Evolutionary conservation across 2,888 invertebrate species (phyloP).

Genomic region (Heliconius hortense): DNA sequence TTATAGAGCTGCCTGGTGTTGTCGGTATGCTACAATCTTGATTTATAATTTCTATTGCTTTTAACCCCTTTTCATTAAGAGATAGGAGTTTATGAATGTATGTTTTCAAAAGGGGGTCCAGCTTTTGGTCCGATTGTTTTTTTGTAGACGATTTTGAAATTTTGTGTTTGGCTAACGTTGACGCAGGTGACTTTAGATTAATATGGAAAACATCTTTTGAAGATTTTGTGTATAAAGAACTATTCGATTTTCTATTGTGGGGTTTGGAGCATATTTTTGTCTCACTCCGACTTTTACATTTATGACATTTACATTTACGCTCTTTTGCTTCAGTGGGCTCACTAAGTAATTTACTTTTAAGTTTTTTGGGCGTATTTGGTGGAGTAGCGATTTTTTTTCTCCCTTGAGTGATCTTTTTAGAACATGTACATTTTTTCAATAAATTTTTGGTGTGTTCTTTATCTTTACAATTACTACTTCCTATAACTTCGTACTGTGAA

Average conservation of each 20-base stretch:
- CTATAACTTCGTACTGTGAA: constrained; percentile 42
- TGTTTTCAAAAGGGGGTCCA: constrained; percentile 66
- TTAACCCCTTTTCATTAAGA: constrained; percentile 66
- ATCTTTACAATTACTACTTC: constrained; percentile 43
- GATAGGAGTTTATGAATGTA: constrained; percentile 69
- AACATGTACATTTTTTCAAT: constrained; percentile 49
- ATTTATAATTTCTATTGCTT: constrained; percentile 68
- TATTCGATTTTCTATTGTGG: constrained; percentile 31
- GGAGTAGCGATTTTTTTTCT: constrained; percentile 49
- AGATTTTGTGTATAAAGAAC: constrained; percentile 25
- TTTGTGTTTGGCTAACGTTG: constrained; percentile 21
- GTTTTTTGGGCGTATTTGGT: constrained; percentile 57
- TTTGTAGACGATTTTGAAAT: constrained; percentile 7
- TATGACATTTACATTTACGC: constrained; percentile 38
- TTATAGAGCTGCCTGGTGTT: constrained; percentile 75
- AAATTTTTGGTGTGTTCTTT: constrained; percentile 47
- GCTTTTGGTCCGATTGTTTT: constrained; percentile 42
- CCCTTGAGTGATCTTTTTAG: constrained; percentile 40
- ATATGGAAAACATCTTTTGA: constrained; percentile 19
- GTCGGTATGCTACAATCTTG: constrained; percentile 73
- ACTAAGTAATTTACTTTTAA: constrained; percentile 37
- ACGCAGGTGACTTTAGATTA: not conserved
- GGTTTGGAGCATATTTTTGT: constrained; percentile 36
- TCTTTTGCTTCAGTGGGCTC: constrained; percentile 36
- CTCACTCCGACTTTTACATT: constrained; percentile 45